Conservation (phyloP, 2,797 vertebrate species). For the Aulostomus chinensis region DNA sequence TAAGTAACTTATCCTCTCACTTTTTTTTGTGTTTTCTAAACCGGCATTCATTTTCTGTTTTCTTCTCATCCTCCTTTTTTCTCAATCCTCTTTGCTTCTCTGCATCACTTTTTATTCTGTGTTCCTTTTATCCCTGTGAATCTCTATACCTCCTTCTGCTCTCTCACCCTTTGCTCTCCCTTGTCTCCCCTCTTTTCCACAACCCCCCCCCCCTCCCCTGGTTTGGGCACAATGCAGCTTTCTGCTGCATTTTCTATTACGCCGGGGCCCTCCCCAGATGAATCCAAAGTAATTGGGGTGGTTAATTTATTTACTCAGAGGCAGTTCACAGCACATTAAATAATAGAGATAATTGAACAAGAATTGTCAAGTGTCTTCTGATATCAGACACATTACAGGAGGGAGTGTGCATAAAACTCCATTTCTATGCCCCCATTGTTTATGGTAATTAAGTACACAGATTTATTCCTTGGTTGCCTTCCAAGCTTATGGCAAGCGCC, state of each 20-base stretch:
- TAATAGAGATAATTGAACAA: conserved; percentile 99
- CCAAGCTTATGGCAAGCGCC: conserved; percentile 99
- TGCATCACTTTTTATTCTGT: conserved; percentile 20
- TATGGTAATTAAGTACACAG: conserved; percentile 99
- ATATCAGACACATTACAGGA: conserved; percentile 99
- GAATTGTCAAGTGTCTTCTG: conserved; percentile 99
- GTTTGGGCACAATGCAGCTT: conserved; percentile 89
- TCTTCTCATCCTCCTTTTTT: background rate
- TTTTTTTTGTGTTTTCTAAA: background rate
- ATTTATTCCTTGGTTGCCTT: conserved; percentile 97
- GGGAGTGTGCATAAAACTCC: conserved; percentile 99
- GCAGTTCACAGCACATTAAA: conserved; percentile 99
- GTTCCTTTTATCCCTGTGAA: conserved; percentile 43
- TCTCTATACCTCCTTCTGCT: conserved; percentile 32
- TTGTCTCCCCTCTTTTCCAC: conserved; percentile 16
- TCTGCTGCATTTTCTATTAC: conserved; percentile 91
- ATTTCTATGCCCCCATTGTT: conserved; percentile 99
- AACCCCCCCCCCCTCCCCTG: conserved; percentile 15
- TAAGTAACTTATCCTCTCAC: background rate
- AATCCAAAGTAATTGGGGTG: conserved; percentile 99
- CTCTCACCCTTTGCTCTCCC: conserved; percentile 11
- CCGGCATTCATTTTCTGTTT: too few relatives aligned
- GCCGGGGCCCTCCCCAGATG: conserved; percentile 91
- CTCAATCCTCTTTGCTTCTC: background rate
- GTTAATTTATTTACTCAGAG: conserved; percentile 99